Evolutionary conservation across 2,797 vertebrate species (phyloP).

Genomic region (Mus minutoides): DNA sequence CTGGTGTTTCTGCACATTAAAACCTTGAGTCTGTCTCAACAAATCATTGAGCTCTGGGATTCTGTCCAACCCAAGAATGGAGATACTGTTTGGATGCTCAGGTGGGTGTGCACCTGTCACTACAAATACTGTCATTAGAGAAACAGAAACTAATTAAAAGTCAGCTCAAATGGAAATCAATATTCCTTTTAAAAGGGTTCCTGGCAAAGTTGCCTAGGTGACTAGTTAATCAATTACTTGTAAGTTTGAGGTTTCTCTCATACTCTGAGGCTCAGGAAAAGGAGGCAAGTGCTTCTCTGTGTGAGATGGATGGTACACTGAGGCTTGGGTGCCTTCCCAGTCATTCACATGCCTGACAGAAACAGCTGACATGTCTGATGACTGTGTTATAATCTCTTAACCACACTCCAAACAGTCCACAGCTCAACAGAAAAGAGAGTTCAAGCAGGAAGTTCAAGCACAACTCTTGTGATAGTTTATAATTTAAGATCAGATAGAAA

Average conservation of each 20-base stretch:
- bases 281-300: background rate
- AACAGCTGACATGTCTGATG: background rate
- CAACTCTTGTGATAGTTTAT: background rate
- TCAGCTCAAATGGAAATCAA: constrained; percentile 35
- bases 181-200: constrained; percentile 30
- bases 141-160: constrained; percentile 63
- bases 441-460: background rate
- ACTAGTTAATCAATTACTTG: constrained; percentile 13
- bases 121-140: constrained; percentile 45
- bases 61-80: constrained; percentile 40
- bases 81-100: constrained; percentile 24
- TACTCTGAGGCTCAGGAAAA: background rate
- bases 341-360: background rate
- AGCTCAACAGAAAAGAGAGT: background rate
- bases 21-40: background rate
- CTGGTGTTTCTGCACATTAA: background rate
- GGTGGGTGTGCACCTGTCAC: background rate
- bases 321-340: background rate
- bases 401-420: background rate
- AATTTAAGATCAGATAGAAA: background rate
- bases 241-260: background rate
- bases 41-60: background rate
- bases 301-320: background rate
- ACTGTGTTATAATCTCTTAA: background rate
- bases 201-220: background rate